phyloP scores from a whole-genome alignment of 2,797 vertebrate species.

The Acanthornis magna region DNA sequence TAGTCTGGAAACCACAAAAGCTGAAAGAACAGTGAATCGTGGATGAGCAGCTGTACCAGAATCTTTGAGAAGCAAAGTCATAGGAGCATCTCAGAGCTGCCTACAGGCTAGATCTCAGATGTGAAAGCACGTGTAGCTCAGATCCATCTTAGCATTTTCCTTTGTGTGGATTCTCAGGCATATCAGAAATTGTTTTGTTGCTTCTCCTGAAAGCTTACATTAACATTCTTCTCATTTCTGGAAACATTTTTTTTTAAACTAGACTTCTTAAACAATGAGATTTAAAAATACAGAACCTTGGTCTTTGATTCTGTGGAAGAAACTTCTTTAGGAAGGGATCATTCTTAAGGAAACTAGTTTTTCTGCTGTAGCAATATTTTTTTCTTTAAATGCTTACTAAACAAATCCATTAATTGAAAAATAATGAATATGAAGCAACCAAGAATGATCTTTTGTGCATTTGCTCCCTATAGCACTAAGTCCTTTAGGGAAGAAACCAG shows the following conservation, averaged over 20 bases:
- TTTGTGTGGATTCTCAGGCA: neutral
- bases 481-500: neutral
- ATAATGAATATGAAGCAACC: fast-evolving
- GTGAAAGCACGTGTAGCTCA: neutral
- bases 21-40: neutral
- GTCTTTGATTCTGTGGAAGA: neutral
- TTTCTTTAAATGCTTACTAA: neutral
- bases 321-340: neutral
- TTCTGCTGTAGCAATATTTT: neutral
- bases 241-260: neutral
- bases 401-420: neutral
- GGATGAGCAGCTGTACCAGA: neutral
- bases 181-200: neutral
- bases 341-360: neutral
- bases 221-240: neutral
- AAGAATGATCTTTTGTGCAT: neutral
- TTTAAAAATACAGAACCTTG: neutral
- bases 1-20: neutral
- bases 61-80: neutral
- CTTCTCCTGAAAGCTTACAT: neutral
- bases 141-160: neutral
- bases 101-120: neutral
- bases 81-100: neutral
- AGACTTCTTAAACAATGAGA: neutral
- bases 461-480: neutral